Conservation (phyloP, 2,113 vertebrate species). For the Syngnathoides biaculeatus region DNA sequence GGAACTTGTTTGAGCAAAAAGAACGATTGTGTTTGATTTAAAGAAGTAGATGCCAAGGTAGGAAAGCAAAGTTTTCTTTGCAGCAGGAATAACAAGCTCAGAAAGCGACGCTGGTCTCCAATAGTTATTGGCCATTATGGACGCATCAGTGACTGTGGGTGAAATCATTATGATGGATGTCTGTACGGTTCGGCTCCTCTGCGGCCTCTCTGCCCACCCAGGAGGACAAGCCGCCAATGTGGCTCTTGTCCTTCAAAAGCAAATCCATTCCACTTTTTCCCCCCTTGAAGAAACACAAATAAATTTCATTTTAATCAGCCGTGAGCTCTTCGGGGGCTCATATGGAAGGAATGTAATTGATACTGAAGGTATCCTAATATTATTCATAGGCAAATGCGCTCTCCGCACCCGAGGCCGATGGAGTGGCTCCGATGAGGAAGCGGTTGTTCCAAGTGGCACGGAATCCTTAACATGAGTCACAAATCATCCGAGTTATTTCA, state of each 20-base stretch:
- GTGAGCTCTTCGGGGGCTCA: slow-evolving; percentile 47
- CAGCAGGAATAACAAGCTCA: slow-evolving; percentile 4
- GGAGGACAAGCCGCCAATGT: slow-evolving; percentile 49
- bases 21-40: slow-evolving; percentile 19
- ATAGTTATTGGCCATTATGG: slow-evolving; percentile 29
- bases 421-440: slow-evolving; percentile 35
- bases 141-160: slow-evolving; percentile 24
- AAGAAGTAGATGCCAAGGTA: slow-evolving; percentile 14
- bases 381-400: slow-evolving; percentile 52
- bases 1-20: too few species aligned
- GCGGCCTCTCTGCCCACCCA: slow-evolving; percentile 53
- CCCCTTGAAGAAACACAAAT: slow-evolving; percentile 54
- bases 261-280: slow-evolving; percentile 37
- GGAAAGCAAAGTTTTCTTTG: background rate
- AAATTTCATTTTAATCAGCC: slow-evolving; percentile 67
- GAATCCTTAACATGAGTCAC: slow-evolving; percentile 16
- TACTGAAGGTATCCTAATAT: slow-evolving; percentile 52
- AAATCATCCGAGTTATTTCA: slow-evolving; percentile 34
- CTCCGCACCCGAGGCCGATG: slow-evolving; percentile 23
- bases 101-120: slow-evolving; percentile 35
- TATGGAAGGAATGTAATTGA: slow-evolving; percentile 68
- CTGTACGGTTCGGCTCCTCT: slow-evolving; percentile 44
- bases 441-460: slow-evolving; percentile 20
- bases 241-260: slow-evolving; percentile 44
- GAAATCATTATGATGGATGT: slow-evolving; percentile 46